These are phyloP conservation scores for Carapus acus DNA, from an alignment of 2,797 vertebrate species.

Conservation along the genomic window DNA sequence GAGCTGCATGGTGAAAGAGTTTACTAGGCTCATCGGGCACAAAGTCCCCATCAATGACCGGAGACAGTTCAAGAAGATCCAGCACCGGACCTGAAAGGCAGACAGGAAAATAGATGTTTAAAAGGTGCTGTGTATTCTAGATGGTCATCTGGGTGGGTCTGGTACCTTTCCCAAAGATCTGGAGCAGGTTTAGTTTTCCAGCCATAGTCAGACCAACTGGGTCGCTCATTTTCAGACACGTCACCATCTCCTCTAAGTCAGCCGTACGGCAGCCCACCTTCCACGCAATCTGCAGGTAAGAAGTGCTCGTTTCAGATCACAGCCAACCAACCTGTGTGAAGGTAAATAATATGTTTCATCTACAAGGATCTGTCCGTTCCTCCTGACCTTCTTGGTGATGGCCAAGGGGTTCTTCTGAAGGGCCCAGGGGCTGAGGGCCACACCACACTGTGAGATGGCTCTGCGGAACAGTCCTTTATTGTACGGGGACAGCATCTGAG, in stretches of 20 bases:
- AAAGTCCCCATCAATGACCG: slow-evolving; percentile 83
- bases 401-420: slow-evolving; percentile 74
- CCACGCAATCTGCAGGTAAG: slow-evolving; percentile 67
- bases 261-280: slow-evolving; percentile 71
- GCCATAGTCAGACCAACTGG: slow-evolving; percentile 72
- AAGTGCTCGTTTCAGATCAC: too few relatives aligned
- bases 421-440: slow-evolving; percentile 75
- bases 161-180: slow-evolving; percentile 54
- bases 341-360: too few relatives aligned
- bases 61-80: slow-evolving; percentile 68
- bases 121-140: too few relatives aligned
- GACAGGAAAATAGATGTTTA: neutral
- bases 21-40: slow-evolving; percentile 72
- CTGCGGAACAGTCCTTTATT: slow-evolving; percentile 80
- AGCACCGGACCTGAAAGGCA: slow-evolving; percentile 65
- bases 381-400: slow-evolving; percentile 72
- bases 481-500: slow-evolving; percentile 76
- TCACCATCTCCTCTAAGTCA: slow-evolving; percentile 60
- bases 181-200: slow-evolving; percentile 67
- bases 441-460: slow-evolving; percentile 81
- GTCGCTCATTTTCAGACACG: slow-evolving; percentile 71
- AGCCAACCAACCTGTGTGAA: too few relatives aligned
- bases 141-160: too few relatives aligned
- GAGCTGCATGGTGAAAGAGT: slow-evolving; percentile 73
- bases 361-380: too few relatives aligned